Evolutionary conservation across 1,140 invertebrate genomes (phyloP).

Genomic region (Drosophila teissieri): DNA sequence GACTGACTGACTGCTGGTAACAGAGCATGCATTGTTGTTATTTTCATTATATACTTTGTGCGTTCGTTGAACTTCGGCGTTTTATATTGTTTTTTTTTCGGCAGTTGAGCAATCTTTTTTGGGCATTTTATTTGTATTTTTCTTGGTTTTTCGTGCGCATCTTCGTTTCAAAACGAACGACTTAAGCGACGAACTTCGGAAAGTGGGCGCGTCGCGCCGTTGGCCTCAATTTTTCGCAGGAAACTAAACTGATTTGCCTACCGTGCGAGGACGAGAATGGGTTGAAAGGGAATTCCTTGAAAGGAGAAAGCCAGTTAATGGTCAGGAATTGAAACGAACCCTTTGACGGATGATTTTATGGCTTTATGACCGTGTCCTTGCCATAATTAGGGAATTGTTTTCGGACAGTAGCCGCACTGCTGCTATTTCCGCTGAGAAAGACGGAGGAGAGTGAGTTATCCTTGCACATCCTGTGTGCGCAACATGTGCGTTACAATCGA

Average conservation of each 20-base stretch:
- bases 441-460: constrained; percentile 39
- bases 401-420: constrained; percentile 40
- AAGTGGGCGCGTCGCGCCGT: constrained; percentile 24
- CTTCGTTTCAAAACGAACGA: constrained; percentile 57
- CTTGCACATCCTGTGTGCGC: constrained; percentile 51
- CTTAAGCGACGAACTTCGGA: constrained; percentile 70
- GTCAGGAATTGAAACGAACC: constrained; percentile 43
- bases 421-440: constrained; percentile 55
- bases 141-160: constrained; percentile 26
- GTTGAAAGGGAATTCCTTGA: constrained; percentile 40
- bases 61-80: constrained; percentile 68
- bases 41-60: constrained; percentile 68
- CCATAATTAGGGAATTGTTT: constrained; percentile 66
- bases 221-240: constrained; percentile 47
- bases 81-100: constrained; percentile 26
- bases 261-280: constrained; percentile 62
- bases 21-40: constrained; percentile 60
- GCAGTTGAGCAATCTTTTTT: constrained; percentile 68
- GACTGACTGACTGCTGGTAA: constrained; percentile 69
- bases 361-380: constrained; percentile 77
- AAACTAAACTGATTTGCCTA: constrained; percentile 65
- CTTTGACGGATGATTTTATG: constrained; percentile 72
- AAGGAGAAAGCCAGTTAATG: constrained; percentile 56
- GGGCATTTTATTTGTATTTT: constrained; percentile 25
- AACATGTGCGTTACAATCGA: constrained; percentile 62